These are phyloP conservation scores for Encarsia formosa DNA, from an alignment of 2,888 invertebrate genomes.

Conservation along the genomic window DNA sequence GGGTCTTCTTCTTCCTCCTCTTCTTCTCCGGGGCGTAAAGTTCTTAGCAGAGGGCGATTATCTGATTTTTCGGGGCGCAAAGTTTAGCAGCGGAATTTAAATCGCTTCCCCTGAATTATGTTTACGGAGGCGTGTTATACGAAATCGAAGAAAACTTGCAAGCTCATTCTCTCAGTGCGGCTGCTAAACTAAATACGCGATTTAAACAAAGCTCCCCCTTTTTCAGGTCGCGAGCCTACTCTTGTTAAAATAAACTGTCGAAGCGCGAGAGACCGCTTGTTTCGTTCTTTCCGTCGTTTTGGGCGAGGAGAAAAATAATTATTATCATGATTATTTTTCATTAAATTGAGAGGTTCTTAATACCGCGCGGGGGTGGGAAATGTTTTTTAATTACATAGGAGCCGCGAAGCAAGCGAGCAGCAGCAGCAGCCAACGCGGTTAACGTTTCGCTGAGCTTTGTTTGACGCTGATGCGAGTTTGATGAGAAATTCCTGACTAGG, in stretches of 20 bases:
- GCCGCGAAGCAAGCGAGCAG: no score
- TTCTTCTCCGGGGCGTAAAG: neutral
- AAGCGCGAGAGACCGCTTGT: conserved; percentile 4
- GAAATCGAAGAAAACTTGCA: no score
- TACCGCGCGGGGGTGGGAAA: neutral
- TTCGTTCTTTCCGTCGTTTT: neutral
- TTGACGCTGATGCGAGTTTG: no score
- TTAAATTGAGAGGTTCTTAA: conserved; percentile 17
- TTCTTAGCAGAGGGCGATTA: conserved; percentile 9
- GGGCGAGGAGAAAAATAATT: no score
- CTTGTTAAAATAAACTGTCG: conserved; percentile 19
- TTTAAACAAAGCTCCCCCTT: no score
- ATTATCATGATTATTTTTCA: conserved; percentile 10
- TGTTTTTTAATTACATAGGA: conserved; percentile 15
- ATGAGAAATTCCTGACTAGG: no score
- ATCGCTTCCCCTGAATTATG: conserved; percentile 15
- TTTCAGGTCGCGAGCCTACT: no score
- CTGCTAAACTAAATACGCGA: no score
- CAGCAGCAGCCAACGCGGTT: no score
- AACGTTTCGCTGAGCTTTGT: no score
- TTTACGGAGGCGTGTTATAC: conserved; percentile 9
- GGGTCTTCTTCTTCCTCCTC: neutral
- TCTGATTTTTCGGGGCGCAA: conserved; percentile 21
- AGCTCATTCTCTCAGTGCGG: no score
- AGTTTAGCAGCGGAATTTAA: conserved; percentile 20